phyloP scores from a whole-genome alignment of 2,113 vertebrate genomes.

The Platanista minor region DNA sequence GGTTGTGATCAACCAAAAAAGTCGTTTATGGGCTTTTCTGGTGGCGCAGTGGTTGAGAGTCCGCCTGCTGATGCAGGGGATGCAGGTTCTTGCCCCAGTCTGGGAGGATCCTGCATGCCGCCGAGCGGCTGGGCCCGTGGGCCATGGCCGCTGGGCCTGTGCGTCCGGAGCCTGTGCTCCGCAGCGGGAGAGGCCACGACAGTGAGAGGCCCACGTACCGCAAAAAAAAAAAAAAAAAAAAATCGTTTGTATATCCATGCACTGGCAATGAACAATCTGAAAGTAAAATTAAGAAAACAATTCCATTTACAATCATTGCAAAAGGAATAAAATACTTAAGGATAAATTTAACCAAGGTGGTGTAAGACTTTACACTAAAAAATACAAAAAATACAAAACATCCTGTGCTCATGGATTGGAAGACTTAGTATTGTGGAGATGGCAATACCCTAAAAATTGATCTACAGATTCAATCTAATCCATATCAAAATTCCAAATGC shows the following conservation, averaged over 20 bases:
- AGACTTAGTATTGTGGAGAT: background rate
- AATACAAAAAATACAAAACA: background rate
- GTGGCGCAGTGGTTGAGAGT: too few relatives aligned
- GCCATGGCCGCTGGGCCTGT: too few relatives aligned
- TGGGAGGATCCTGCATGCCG: too few relatives aligned
- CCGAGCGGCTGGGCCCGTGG: too few relatives aligned
- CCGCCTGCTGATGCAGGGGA: too few relatives aligned
- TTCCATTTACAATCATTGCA: background rate
- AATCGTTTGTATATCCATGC: background rate
- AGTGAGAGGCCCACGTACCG: too few relatives aligned
- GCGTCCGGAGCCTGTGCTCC: too few relatives aligned
- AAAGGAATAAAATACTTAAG: background rate
- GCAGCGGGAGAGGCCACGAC: too few relatives aligned
- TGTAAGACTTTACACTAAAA: background rate
- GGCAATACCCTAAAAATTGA: background rate
- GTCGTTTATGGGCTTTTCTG: too few relatives aligned
- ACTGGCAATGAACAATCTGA: background rate
- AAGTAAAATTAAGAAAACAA: background rate
- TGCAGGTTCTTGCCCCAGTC: too few relatives aligned
- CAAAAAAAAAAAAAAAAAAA: too few relatives aligned
- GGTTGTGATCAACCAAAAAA: background rate
- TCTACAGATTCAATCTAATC: background rate
- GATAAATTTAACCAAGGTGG: background rate
- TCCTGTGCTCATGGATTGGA: background rate
- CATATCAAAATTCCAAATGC: background rate